Percentiles rank a stretch among this genome's conserved stretches.
These are phyloP conservation scores for Agrypnus murinus DNA, from an alignment of 2,888 invertebrate species.

Conservation along the genomic window DNA sequence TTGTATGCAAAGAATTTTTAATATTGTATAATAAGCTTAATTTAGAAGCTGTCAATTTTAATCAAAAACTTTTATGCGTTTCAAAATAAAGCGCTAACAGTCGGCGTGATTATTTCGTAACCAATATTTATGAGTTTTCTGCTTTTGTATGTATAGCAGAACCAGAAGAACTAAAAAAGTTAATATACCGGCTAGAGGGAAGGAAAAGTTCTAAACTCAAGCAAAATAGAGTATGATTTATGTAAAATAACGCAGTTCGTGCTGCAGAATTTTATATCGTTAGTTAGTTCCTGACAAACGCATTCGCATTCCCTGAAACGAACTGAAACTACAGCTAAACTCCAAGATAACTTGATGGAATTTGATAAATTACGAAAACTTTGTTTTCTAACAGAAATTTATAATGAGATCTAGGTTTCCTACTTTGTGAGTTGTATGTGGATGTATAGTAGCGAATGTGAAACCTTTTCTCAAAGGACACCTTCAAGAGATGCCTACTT, in stretches of 20 bases:
- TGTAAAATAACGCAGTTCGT: slow-evolving; percentile 20
- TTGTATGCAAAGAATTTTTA: too few relatives aligned
- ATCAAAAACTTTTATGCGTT: too few relatives aligned
- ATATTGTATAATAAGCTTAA: too few relatives aligned
- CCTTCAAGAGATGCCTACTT: slow-evolving; percentile 17
- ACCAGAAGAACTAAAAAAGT: not conserved
- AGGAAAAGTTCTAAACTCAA: slow-evolving; percentile 8
- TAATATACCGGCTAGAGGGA: slow-evolving; percentile 3
- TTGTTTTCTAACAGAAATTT: slow-evolving; percentile 35
- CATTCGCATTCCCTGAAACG: slow-evolving; percentile 12
- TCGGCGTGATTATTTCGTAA: too few relatives aligned
- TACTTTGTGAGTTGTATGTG: not conserved
- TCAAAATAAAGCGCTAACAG: too few relatives aligned
- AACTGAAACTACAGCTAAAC: slow-evolving; percentile 19
- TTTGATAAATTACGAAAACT: slow-evolving; percentile 35
- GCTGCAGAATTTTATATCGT: slow-evolving; percentile 29
- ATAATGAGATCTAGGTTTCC: slow-evolving; percentile 22
- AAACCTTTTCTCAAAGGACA: slow-evolving; percentile 10
- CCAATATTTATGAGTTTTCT: too few relatives aligned
- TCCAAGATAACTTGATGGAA: slow-evolving; percentile 16
- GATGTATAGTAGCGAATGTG: not conserved
- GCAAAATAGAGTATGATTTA: slow-evolving; percentile 22
- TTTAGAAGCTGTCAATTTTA: too few relatives aligned
- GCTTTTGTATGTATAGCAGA: too few relatives aligned
- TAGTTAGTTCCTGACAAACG: slow-evolving; percentile 26